phyloP scores from a whole-genome alignment of 1,140 invertebrate genomes.

The Drosophila nebulosa region DNA sequence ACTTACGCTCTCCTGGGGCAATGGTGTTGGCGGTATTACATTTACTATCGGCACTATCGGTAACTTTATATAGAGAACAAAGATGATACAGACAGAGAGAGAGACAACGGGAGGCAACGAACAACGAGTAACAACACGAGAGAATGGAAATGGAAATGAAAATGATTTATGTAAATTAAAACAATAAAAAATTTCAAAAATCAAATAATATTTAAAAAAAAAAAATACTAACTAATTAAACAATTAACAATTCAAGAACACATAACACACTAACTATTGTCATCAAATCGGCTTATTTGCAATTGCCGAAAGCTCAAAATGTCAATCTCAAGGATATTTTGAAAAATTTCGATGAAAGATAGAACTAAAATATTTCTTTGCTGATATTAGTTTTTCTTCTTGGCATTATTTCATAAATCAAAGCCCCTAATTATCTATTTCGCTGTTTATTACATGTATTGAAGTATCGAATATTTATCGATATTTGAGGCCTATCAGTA shows the following conservation, averaged over 20 bases:
- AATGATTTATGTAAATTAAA: constrained; percentile 59
- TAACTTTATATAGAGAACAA: constrained; percentile 64
- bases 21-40: constrained; percentile 70
- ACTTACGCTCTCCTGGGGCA: constrained; percentile 75
- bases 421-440: no score
- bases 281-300: not conserved
- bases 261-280: constrained; percentile 20
- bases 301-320: not conserved
- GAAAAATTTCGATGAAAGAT: not conserved
- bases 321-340: not conserved
- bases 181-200: constrained; percentile 28
- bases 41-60: constrained; percentile 75
- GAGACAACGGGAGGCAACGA: constrained; percentile 19
- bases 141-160: constrained; percentile 62
- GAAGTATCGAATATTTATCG: no score
- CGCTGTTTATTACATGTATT: no score
- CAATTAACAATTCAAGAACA: constrained; percentile 17
- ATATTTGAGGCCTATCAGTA: no score
- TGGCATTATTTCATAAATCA: no score
- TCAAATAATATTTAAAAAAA: constrained; percentile 11
- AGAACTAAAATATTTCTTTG: no score
- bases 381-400: no score
- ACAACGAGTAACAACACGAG: constrained; percentile 50
- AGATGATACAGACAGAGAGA: constrained; percentile 44
- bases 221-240: constrained; percentile 22